phyloP scores from a whole-genome alignment of 2,888 invertebrate genomes.

The Rhagonycha lutea region DNA sequence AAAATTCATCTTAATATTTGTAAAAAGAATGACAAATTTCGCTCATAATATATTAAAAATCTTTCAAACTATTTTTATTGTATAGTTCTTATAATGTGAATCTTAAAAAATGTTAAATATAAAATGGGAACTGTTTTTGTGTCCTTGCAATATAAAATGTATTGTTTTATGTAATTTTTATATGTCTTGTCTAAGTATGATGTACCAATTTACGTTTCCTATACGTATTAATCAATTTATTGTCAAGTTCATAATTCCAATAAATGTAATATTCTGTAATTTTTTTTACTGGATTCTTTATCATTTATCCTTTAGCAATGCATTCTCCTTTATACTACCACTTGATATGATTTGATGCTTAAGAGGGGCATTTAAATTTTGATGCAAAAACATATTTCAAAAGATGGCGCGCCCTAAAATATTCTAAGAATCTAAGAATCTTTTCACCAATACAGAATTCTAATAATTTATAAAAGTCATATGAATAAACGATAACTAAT shows the following conservation, averaged over 20 bases:
- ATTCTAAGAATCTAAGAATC: no score
- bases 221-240: slow-evolving; percentile 65
- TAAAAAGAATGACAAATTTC: slow-evolving; percentile 6
- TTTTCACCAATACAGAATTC: no score
- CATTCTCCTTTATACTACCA: no score
- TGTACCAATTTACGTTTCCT: slow-evolving; percentile 11
- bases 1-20: neutral
- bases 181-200: slow-evolving; percentile 12
- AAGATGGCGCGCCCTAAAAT: no score
- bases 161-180: slow-evolving; percentile 21
- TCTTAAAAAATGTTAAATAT: slow-evolving; percentile 5
- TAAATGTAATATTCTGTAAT: neutral
- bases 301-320: no score
- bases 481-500: no score
- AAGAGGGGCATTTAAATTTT: no score
- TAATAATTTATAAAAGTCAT: no score
- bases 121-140: slow-evolving; percentile 18
- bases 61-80: slow-evolving; percentile 23
- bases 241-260: slow-evolving; percentile 70
- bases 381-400: no score
- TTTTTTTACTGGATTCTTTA: neutral
- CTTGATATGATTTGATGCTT: no score
- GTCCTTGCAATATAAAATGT: slow-evolving; percentile 22
- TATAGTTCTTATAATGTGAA: neutral
- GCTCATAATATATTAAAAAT: slow-evolving; percentile 9